Evolutionary conservation across 2,797 vertebrate species (phyloP).

Genomic region (Carcharodon carcharias): DNA sequence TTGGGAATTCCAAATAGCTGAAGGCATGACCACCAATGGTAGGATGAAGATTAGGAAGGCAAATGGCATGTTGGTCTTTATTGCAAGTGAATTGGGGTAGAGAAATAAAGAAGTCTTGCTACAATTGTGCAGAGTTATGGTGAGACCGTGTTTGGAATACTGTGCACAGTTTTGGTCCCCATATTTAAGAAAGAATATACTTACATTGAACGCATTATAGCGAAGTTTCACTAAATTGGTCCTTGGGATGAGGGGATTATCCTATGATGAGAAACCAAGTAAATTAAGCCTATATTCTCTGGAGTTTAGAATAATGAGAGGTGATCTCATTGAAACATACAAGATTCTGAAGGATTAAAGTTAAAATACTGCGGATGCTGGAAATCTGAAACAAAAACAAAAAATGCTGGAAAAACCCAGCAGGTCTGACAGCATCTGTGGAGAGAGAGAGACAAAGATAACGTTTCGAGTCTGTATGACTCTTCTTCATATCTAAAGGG

Average conservation of each 20-base stretch:
- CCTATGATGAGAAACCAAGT: neutral
- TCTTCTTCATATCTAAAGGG: too few species aligned
- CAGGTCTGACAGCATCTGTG: too few species aligned
- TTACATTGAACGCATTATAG: too few species aligned
- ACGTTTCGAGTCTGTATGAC: too few species aligned
- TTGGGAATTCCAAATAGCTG: neutral
- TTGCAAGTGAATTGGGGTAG: neutral
- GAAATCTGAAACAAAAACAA: too few species aligned
- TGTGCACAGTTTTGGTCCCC: neutral
- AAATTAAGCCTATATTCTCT: neutral
- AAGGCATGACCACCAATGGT: neutral
- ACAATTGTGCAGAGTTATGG: neutral
- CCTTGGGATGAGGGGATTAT: too few species aligned
- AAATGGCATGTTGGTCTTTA: neutral
- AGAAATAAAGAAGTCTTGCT: neutral
- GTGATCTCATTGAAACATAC: neutral
- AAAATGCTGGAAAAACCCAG: too few species aligned
- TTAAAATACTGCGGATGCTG: too few species aligned
- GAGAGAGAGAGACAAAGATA: too few species aligned
- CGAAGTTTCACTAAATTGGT: neutral
- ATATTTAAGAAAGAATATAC: too few species aligned
- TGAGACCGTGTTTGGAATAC: neutral
- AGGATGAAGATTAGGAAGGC: neutral
- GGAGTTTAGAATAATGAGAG: neutral
- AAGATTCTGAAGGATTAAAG: neutral